These are phyloP conservation scores for Drosophila tristis DNA, from an alignment of 1,140 invertebrate genomes.

Conservation along the genomic window DNA sequence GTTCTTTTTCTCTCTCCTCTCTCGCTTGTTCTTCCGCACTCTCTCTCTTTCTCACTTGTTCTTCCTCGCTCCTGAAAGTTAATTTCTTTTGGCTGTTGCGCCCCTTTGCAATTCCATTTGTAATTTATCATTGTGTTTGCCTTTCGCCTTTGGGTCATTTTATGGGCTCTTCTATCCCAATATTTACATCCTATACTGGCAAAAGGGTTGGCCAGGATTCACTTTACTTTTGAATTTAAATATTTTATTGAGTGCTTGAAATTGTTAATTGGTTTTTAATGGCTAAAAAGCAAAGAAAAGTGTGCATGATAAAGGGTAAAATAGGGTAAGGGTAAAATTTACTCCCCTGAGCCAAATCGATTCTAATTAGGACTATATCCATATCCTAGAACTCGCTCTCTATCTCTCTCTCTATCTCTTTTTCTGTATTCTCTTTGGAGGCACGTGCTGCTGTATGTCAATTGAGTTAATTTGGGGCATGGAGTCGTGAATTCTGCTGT, in stretches of 20 bases:
- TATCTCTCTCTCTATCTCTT: not conserved
- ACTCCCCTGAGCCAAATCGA: conserved; percentile 41
- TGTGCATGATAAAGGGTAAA: not conserved
- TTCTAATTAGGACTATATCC: conserved; percentile 47
- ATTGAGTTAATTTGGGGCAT: conserved; percentile 53
- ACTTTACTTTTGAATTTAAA: conserved; percentile 60
- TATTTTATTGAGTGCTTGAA: conserved; percentile 64
- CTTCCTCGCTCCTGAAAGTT: conserved; percentile 19
- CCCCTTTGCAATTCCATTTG: conserved; percentile 59
- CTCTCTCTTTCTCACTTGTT: conserved; percentile 1
- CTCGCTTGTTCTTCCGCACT: not conserved
- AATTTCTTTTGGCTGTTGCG: conserved; percentile 42
- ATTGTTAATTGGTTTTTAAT: conserved; percentile 65
- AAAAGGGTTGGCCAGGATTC: conserved; percentile 39
- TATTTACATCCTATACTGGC: not conserved
- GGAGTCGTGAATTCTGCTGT: conserved; percentile 6
- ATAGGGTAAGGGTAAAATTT: not conserved
- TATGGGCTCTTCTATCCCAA: not conserved
- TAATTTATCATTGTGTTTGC: conserved; percentile 66
- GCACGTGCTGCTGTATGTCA: conserved; percentile 11
- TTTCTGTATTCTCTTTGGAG: not conserved
- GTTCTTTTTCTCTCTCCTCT: conserved; percentile 29
- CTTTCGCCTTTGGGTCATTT: conserved; percentile 27
- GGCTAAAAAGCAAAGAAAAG: not conserved
- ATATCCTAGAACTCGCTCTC: conserved; percentile 13